Conservation (phyloP, 2,888 invertebrate species). For the Aphrophora alni region DNA sequence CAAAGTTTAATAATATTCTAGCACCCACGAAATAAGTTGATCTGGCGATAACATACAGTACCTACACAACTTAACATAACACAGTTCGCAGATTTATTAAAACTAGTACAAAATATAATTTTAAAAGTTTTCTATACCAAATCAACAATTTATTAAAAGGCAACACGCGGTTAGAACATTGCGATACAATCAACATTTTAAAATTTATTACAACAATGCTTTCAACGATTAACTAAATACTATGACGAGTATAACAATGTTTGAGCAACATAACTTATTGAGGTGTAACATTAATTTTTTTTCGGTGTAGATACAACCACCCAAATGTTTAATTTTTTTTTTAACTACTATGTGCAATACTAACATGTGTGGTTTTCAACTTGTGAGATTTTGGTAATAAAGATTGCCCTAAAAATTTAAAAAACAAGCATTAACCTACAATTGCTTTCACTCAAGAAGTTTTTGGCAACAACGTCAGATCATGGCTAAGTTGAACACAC, state of each 20-base stretch:
- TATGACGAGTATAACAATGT: conserved; percentile 28
- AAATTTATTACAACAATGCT: conserved; percentile 6
- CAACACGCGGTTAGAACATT: conserved; percentile 9
- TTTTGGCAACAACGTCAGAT: conserved; percentile 42
- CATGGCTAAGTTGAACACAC: conserved; percentile 42
- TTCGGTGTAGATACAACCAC: neutral
- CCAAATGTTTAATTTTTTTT: neutral
- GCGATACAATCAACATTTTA: neutral
- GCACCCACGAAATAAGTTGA: neutral
- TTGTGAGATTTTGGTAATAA: conserved; percentile 4
- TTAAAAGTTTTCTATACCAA: neutral
- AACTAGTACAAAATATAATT: conserved; percentile 9
- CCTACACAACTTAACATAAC: neutral
- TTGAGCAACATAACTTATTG: conserved; percentile 35
- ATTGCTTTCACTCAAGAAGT: neutral
- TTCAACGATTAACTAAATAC: neutral
- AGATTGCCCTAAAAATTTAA: neutral
- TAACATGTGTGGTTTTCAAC: neutral
- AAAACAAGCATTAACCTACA: neutral
- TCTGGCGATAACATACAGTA: neutral
- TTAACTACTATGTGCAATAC: neutral
- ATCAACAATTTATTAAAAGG: conserved; percentile 2
- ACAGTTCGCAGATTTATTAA: neutral
- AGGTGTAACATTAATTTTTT: conserved; percentile 11
- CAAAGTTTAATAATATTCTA: conserved; percentile 3